Base-by-base conservation (phyloP, 2,797 vertebrate species). In the Poeciliopsis gracilis region DNA sequence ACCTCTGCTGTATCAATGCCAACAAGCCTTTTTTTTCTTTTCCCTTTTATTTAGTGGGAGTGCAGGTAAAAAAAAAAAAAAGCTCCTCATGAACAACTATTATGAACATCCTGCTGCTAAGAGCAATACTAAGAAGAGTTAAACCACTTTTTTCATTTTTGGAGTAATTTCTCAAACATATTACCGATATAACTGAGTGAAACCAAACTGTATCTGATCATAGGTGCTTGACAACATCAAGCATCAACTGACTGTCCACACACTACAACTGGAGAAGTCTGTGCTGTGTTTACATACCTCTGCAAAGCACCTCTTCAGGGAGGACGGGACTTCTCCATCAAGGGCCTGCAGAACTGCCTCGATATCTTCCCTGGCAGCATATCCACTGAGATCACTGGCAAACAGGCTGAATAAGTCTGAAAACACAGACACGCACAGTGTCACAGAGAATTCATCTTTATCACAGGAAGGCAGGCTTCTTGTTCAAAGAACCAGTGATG, bases 321-420 rank as follows among this genome's bases (percentile, higher is more conserved):
- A 96, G 76, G 96, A 91, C 18, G 98, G 98, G 77, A 99, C 96
- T 86, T 98, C 97, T 77, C 98, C 98, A 82, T 99, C 98, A 88
- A 99, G 95, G 51, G 97, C 92, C 45, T 94, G 97, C 47, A 99
- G 96, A 93, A 98, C 97, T 66, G 95, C 97, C 93, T 99, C 98
- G 93, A 99, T 98, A 86, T 99, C 98, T 83, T 99, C 98, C 74
- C 97, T 97, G 84, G 97, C 93, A 84, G 98, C 97, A 90, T 97
- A 97, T 91, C 96, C 97, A 25, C 98, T 96, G 12, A 97, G 97
- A 92, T 99, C 98, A 61, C 96, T 98, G 88, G 97, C 97, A 87
- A 99, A 99, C 82, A 99, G 96, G 92, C 98, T 99, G 95, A 99
- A 99, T 93, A 99, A 99, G 89, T 99, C 98, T 99, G 94, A 47